phyloP scores from a whole-genome alignment of 1,140 invertebrate genomes.

The Augochlora pura region DNA sequence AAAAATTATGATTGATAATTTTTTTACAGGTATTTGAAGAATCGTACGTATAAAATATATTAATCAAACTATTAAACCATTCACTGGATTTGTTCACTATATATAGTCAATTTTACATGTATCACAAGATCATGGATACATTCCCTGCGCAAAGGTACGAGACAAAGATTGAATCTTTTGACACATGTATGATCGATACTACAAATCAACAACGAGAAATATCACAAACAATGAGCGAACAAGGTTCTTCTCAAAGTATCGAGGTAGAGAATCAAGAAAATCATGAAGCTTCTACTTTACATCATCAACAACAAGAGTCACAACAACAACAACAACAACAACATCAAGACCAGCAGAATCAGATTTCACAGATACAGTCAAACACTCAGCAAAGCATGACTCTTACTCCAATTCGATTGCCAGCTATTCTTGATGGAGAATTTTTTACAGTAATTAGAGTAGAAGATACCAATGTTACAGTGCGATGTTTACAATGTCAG shows the following conservation, averaged over 20 bases:
- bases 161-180: constrained; percentile 75
- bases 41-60: constrained; percentile 10
- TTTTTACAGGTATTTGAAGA: constrained; percentile 36
- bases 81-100: constrained; percentile 3
- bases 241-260: constrained; percentile 52
- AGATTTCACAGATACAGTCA: constrained; percentile 65
- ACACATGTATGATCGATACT: constrained; percentile 73
- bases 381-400: constrained; percentile 70
- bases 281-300: constrained; percentile 54
- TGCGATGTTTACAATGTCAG: constrained; percentile 75
- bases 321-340: constrained; percentile 44
- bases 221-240: constrained; percentile 60
- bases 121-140: constrained; percentile 69
- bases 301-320: constrained; percentile 61
- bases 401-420: constrained; percentile 75
- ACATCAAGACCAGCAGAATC: constrained; percentile 50
- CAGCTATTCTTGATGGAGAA: constrained; percentile 78
- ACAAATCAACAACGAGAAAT: constrained; percentile 67
- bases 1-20: constrained; percentile 28
- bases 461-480: constrained; percentile 77
- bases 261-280: constrained; percentile 67
- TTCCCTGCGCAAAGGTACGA: constrained; percentile 72
- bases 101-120: constrained; percentile 24
- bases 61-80: background rate
- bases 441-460: constrained; percentile 77